Conservation (phyloP, 2,113 vertebrate genomes). For the Saimiri boliviensis region DNA sequence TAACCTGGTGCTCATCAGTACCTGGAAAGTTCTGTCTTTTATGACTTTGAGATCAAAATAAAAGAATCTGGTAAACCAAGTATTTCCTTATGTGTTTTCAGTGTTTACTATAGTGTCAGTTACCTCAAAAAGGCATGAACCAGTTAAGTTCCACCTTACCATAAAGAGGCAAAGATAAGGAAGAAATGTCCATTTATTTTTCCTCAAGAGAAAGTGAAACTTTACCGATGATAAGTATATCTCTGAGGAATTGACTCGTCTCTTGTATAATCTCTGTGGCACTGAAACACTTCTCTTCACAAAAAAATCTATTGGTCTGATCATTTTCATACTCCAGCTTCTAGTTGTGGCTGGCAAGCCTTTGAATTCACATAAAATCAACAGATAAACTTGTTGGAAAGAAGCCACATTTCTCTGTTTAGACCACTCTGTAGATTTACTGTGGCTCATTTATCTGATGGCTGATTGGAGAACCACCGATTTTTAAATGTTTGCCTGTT, state of each 20-base stretch:
- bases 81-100: not conserved
- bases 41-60: not conserved
- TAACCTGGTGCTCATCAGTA: not conserved
- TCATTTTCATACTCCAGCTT: not conserved
- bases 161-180: not conserved
- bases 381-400: slow-evolving; percentile 25
- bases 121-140: not conserved
- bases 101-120: not conserved
- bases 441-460: slow-evolving; percentile 3
- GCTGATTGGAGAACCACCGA: not conserved
- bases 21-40: not conserved
- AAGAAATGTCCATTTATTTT: not conserved
- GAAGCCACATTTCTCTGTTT: not conserved
- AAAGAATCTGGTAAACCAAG: not conserved
- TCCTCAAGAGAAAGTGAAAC: not conserved
- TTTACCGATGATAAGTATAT: not conserved
- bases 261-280: not conserved
- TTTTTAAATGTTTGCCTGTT: not conserved
- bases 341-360: not conserved
- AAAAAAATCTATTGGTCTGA: slow-evolving; percentile 4
- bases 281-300: not conserved
- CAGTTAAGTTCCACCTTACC: not conserved
- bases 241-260: not conserved
- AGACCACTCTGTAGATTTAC: not conserved
- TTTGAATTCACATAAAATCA: slow-evolving; percentile 46